Percentiles rank a stretch among this genome's conserved stretches.
Evolutionary conservation across 2,113 vertebrate species (phyloP).

Genomic region (Hemicordylus capensis): DNA sequence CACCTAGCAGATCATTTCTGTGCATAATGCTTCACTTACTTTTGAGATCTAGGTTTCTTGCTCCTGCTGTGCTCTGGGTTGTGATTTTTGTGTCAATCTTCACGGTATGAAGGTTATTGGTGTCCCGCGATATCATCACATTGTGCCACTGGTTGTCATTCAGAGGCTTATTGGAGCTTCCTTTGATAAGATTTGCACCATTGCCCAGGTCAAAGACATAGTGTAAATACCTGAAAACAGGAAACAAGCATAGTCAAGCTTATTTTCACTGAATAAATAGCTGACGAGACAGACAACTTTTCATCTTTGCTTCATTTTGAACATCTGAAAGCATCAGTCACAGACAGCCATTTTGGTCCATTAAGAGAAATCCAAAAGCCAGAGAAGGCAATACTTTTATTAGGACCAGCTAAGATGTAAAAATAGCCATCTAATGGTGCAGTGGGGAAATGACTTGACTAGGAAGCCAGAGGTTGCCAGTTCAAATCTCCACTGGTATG

Average conservation of each 20-base stretch:
- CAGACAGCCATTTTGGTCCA: no score
- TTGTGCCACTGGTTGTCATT: conserved; percentile 99
- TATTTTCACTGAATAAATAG: conserved; percentile 51
- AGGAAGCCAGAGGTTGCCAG: no score
- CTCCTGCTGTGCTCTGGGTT: conserved; percentile 92
- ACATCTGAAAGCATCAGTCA: background rate
- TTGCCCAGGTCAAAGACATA: conserved; percentile 97
- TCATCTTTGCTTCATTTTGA: background rate
- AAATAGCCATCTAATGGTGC: no score
- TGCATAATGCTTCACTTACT: conserved; percentile 77
- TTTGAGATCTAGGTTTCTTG: conserved; percentile 96
- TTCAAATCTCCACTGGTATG: no score
- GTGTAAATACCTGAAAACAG: conserved; percentile 86
- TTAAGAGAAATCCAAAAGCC: no score
- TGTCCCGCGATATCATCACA: conserved; percentile 95
- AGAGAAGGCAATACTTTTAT: no score
- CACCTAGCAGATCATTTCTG: background rate
- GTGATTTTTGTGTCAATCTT: conserved; percentile 97
- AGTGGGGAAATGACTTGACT: no score
- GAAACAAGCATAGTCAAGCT: conserved; percentile 1
- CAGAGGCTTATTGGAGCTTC: conserved; percentile 95
- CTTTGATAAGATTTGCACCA: conserved; percentile 96
- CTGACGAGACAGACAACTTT: background rate
- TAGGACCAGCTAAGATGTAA: no score
- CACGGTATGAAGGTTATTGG: conserved; percentile 95